Base-by-base conservation (phyloP, 2,113 vertebrate species). In the Apeltes quadracus region DNA sequence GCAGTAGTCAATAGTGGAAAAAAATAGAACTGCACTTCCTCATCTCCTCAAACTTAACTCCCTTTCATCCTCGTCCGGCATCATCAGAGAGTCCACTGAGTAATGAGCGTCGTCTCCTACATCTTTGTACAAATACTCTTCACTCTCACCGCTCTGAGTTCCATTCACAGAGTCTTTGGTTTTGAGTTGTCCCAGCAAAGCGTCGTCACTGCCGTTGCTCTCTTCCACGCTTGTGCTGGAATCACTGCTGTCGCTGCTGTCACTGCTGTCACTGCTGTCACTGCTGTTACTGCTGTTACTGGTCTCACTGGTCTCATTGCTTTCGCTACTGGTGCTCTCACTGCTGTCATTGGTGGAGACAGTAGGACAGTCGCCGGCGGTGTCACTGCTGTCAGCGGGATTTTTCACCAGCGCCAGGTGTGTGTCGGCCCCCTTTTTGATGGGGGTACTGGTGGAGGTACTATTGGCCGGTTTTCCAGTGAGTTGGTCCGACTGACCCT, bases 81-180 rank as follows among this genome's bases (percentile, higher is more conserved):
- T 55, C 80, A 90, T 81, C 51, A 89, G 63, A 29, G 86, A 64
- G 63, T 88, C 87, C n/a, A 86, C 74, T 2, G 85, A 63, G 61
- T 73, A 54, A 23, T 90, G 84, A 29, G 54, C 81, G 11, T 92
- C 90, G 36, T 92, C 91, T 43, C 91, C 91, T 32, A 92, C 81
- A 15, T 77, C 81, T 72, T 91, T 81, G 76, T 88, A 83, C 46
- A 90, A 79, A 25, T 89, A 61, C 67, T 92, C 89, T 2, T 92
- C 88, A n/a, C 89, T 92, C 36, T 91, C 91, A 46, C 91, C 91
- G 83, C 80, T 91, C 72, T 88, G 72, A 0, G 76, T 88, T 2
- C 81, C 86, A 4, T 88, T 83, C 50, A 81, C 74, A 58, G 90
- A 91, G 80, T 83, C 77, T 4, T 11, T 66, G 61, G 25, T 18